Evolutionary conservation across 1,140 invertebrate species (phyloP).

Genomic region (Sinonovacula constricta): DNA sequence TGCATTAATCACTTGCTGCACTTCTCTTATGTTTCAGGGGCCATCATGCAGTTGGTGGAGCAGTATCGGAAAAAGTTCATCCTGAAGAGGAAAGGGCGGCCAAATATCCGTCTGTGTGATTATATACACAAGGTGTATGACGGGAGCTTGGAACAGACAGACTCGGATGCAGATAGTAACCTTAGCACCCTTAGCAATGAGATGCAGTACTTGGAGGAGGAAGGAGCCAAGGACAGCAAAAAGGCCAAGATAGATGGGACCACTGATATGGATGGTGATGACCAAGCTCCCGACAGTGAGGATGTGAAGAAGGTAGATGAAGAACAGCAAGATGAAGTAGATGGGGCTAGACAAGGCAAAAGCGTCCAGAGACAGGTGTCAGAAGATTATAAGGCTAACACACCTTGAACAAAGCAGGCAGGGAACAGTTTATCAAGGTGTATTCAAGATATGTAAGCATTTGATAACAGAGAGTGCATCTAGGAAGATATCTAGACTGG

Average conservation of each 20-base stretch:
- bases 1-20: too few species aligned
- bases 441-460: too few species aligned
- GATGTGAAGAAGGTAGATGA: constrained; percentile 18
- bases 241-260: background rate
- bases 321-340: background rate
- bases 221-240: background rate
- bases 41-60: constrained; percentile 55
- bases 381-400: constrained; percentile 60
- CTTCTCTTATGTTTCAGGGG: constrained; percentile 54
- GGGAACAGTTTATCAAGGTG: too few species aligned
- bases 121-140: constrained; percentile 59
- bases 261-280: background rate
- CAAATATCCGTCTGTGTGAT: constrained; percentile 50
- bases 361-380: constrained; percentile 40
- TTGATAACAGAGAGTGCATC: too few species aligned
- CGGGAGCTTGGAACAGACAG: constrained; percentile 48
- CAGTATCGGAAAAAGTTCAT: constrained; percentile 57
- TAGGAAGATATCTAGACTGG: too few species aligned
- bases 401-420: constrained; percentile 53
- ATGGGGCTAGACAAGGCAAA: background rate
- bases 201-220: background rate
- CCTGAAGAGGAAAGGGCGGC: background rate
- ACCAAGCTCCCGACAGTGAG: constrained; percentile 3
- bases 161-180: constrained; percentile 42
- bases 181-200: constrained; percentile 30